These are phyloP conservation scores for Ispidina picta DNA, from an alignment of 2,797 vertebrate genomes.

Conservation along the genomic window DNA sequence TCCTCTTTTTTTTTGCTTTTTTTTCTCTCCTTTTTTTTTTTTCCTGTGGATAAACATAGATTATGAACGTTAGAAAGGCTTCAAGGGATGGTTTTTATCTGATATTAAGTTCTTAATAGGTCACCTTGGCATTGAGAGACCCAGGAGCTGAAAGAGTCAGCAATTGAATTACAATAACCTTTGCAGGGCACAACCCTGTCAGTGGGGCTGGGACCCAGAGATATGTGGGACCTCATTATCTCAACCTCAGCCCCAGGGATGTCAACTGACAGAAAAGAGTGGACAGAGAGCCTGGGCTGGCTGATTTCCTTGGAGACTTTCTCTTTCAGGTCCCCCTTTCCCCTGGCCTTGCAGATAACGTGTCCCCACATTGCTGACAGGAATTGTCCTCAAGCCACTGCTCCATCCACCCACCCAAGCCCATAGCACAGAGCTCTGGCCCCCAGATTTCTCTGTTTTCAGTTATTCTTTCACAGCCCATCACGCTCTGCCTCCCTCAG, in stretches of 20 bases:
- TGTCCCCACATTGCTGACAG: not conserved
- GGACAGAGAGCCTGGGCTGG: not conserved
- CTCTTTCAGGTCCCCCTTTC: not conserved
- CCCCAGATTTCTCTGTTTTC: not conserved
- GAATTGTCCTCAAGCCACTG: not conserved
- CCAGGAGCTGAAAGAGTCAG: constrained; percentile 29
- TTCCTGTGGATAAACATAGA: constrained; percentile 73
- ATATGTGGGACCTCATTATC: constrained; percentile 38
- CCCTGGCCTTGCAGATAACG: not conserved
- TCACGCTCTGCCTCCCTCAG: not conserved
- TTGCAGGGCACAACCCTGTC: not conserved
- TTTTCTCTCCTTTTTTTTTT: not conserved
- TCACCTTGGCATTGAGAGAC: constrained; percentile 74
- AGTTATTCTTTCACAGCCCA: not conserved
- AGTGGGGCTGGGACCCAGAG: constrained; percentile 33
- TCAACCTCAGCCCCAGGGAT: constrained; percentile 24
- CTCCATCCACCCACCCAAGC: not conserved
- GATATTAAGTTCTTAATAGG: constrained; percentile 81
- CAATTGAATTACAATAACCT: constrained; percentile 61
- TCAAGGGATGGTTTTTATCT: constrained; percentile 69
- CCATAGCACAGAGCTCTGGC: not conserved
- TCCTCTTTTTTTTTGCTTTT: not conserved
- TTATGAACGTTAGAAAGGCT: constrained; percentile 75
- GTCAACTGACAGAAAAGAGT: not conserved
- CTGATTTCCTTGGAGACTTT: not conserved